phyloP scores from a whole-genome alignment of 2,888 invertebrate genomes.

The Pseudeuparius sepicola region DNA sequence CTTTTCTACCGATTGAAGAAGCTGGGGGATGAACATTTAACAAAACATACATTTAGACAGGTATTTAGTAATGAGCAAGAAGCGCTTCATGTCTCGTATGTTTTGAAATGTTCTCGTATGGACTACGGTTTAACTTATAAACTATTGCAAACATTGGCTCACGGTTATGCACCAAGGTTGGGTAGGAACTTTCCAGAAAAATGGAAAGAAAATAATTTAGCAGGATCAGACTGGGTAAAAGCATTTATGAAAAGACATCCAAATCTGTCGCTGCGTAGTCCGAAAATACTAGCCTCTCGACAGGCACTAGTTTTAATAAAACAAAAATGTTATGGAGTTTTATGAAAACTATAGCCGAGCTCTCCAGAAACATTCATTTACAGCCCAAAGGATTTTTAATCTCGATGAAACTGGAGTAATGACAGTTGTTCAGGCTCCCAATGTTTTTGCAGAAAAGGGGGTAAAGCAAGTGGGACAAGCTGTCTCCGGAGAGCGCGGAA shows the following conservation, averaged over 20 bases:
- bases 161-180: slow-evolving; percentile 1
- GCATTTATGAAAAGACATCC: slow-evolving; percentile 11
- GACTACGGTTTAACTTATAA: slow-evolving; percentile 11
- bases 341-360: slow-evolving; percentile 15
- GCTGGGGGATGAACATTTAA: too few species aligned
- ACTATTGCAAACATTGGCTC: slow-evolving; percentile 3
- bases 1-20: slow-evolving; percentile 10
- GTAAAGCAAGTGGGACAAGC: slow-evolving; percentile 21
- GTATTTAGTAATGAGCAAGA: slow-evolving; percentile 6
- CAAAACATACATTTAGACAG: too few species aligned
- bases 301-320: slow-evolving; percentile 6
- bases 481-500: slow-evolving; percentile 19
- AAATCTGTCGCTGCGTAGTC: slow-evolving; percentile 5
- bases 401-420: slow-evolving; percentile 28
- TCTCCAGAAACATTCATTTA: slow-evolving; percentile 17
- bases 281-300: slow-evolving; percentile 9
- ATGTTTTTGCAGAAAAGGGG: slow-evolving; percentile 21
- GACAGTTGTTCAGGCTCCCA: slow-evolving; percentile 24
- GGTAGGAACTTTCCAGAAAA: slow-evolving; percentile 4
- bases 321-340: slow-evolving; percentile 12
- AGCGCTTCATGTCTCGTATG: slow-evolving; percentile 5
- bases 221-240: slow-evolving; percentile 10
- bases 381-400: slow-evolving; percentile 21
- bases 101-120: slow-evolving; percentile 11
- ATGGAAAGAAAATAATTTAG: slow-evolving; percentile 2